phyloP scores from a whole-genome alignment of 2,113 vertebrate species.

The Gallinago media region DNA sequence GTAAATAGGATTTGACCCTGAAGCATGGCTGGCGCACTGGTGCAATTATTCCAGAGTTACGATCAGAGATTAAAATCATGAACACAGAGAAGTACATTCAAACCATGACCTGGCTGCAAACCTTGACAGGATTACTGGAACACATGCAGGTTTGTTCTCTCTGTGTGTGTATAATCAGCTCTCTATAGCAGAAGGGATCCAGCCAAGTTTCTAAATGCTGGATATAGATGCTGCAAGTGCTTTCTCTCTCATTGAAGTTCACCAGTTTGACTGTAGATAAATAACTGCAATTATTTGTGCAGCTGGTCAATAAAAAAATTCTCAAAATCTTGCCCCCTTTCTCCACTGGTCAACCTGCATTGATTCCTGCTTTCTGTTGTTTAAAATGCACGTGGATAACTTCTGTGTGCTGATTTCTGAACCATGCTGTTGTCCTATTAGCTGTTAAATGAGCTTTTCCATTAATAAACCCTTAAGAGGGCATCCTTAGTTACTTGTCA shows the following conservation, averaged over 20 bases:
- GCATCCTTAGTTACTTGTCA: neutral
- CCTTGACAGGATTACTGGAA: constrained; percentile 91
- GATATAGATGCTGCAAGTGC: neutral
- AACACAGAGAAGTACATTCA: constrained; percentile 92
- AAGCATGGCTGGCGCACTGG: constrained; percentile 98
- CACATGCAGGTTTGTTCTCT: constrained; percentile 92
- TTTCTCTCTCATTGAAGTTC: neutral
- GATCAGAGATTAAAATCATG: constrained; percentile 96
- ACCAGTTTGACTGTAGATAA: neutral
- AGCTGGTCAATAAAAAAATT: neutral
- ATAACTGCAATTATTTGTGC: neutral
- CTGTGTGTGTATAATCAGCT: neutral
- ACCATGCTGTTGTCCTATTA: neutral
- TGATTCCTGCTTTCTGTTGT: neutral
- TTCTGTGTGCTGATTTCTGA: neutral
- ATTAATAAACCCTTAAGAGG: too few relatives aligned
- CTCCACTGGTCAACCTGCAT: neutral
- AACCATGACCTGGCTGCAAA: constrained; percentile 94
- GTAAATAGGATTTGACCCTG: constrained; percentile 91
- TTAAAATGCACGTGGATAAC: neutral
- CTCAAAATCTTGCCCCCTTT: neutral
- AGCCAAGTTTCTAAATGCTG: neutral
- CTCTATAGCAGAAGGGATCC: neutral
- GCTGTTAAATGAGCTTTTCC: too few relatives aligned
- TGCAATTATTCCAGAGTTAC: constrained; percentile 94